Base-by-base conservation (phyloP, 2,797 vertebrate genomes). In the Micromesistius poutassou region DNA sequence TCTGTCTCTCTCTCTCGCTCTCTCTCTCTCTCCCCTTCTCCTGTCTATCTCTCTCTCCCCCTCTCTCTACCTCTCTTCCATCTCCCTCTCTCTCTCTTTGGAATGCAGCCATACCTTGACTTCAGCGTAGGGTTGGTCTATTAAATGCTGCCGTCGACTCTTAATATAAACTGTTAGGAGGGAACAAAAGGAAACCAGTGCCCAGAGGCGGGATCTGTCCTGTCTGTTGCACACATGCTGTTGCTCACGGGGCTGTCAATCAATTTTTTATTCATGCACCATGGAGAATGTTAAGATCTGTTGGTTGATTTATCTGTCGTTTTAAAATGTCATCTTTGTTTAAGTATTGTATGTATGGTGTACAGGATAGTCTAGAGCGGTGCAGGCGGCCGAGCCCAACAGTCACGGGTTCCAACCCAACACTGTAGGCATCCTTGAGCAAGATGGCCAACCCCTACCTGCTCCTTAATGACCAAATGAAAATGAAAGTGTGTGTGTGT, bases 31-130 rank as follows among this genome's bases (percentile, higher is more conserved):
- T 55, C 46, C 1, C 46, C 19, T 16, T n/a, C 14, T 5, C 19
- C 46, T 22, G 2, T 50, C 46, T 50, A 14, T 35, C 33, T 35
- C 33, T 35, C 4, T 35, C 33, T 35, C 33, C 33, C 33, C 33
- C 33, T 33, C 33, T 55, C 50, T 1, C 42, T 46, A 13, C 16
- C 40, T 46, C 42, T 13, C 42, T 46, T 55, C 46, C 16, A 14
- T 9, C 42, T 19, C 42, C 13, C 42, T 46, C 42, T 13, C 42
- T 46, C 42, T 13, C 42, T 46, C 30, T 10, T 36, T 76, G 77
- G 80, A 83, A 80, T 81, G 76, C 73, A 2, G 38, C 30, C 30
- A 66, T 16, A 73, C 77, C 73, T 40, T 40, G 72, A 73, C 35
- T 6, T 36, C 6, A 16, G 19, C 28, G 31, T 35, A 19, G 7